Evolutionary conservation across 1,140 invertebrate species (phyloP).

Genomic region (Cardiocondyla obscurior): DNA sequence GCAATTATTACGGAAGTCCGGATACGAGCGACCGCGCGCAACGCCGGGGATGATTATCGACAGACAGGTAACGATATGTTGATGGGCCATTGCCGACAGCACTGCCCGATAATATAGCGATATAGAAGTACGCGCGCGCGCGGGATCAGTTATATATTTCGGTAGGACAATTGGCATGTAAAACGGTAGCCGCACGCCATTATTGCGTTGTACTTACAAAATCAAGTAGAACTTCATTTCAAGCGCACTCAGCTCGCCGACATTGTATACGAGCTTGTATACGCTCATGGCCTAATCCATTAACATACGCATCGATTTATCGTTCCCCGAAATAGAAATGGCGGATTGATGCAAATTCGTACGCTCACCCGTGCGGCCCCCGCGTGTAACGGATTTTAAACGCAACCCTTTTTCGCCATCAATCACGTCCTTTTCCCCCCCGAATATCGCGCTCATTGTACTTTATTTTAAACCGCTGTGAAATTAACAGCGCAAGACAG

Average conservation of each 20-base stretch:
- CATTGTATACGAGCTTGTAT: slow-evolving; percentile 11
- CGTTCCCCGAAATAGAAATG: neutral
- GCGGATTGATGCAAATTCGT: slow-evolving; percentile 1
- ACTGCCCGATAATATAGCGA: slow-evolving; percentile 29
- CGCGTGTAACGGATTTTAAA: neutral
- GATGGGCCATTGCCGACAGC: slow-evolving; percentile 32
- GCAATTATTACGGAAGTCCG: slow-evolving; percentile 57
- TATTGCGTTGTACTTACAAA: slow-evolving; percentile 38
- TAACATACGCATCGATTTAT: slow-evolving; percentile 42
- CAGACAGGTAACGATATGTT: slow-evolving; percentile 56
- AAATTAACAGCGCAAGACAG: too few relatives aligned
- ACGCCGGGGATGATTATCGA: slow-evolving; percentile 47
- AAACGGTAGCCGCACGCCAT: slow-evolving; percentile 13
- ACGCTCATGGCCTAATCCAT: slow-evolving; percentile 14
- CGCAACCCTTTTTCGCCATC: neutral
- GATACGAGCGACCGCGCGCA: slow-evolving; percentile 33
- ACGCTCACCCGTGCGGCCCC: neutral
- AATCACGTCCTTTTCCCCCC: neutral
- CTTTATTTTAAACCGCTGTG: neutral
- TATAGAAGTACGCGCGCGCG: neutral
- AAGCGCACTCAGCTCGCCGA: slow-evolving; percentile 5
- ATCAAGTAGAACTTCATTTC: slow-evolving; percentile 39
- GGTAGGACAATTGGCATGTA: slow-evolving; percentile 41
- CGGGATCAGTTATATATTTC: slow-evolving; percentile 34
- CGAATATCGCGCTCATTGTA: neutral